Evolutionary conservation across 2,888 invertebrate species (phyloP).

Genomic region (Hyppa rectilinea): DNA sequence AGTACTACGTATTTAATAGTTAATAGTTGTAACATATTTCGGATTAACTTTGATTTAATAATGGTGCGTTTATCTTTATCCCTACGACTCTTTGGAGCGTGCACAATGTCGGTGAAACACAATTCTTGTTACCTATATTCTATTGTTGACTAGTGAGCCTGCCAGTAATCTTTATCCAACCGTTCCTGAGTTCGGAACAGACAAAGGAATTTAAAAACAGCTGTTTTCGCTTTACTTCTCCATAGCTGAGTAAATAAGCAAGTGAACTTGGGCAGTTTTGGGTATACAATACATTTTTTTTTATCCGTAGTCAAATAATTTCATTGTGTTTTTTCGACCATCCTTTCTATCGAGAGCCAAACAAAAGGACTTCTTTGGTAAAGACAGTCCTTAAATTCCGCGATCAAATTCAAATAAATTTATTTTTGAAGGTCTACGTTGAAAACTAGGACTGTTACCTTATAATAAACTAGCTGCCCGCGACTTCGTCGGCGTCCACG

Average conservation of each 20-base stretch:
- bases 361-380: not conserved
- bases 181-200: conserved; percentile 23
- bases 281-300: not conserved
- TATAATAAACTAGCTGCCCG: too few species aligned
- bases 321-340: not conserved
- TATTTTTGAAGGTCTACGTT: not conserved
- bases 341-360: too few species aligned
- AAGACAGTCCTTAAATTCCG: not conserved
- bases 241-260: conserved; percentile 27
- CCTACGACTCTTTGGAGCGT: conserved; percentile 12
- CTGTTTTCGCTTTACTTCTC: conserved; percentile 51
- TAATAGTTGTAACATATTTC: conserved; percentile 9
- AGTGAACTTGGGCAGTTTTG: conserved; percentile 24
- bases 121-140: conserved; percentile 40
- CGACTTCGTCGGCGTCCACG: too few species aligned
- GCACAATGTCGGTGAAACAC: conserved; percentile 24
- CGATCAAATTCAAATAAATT: not conserved
- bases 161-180: conserved; percentile 51
- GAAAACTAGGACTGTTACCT: not conserved
- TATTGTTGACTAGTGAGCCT: conserved; percentile 49
- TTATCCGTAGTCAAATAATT: not conserved
- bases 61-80: not conserved
- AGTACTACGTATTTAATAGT: not conserved
- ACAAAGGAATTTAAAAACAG: conserved; percentile 64
- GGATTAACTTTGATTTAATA: conserved; percentile 7